Conservation (phyloP, 2,113 vertebrate species). For the Laticauda colubrina region DNA sequence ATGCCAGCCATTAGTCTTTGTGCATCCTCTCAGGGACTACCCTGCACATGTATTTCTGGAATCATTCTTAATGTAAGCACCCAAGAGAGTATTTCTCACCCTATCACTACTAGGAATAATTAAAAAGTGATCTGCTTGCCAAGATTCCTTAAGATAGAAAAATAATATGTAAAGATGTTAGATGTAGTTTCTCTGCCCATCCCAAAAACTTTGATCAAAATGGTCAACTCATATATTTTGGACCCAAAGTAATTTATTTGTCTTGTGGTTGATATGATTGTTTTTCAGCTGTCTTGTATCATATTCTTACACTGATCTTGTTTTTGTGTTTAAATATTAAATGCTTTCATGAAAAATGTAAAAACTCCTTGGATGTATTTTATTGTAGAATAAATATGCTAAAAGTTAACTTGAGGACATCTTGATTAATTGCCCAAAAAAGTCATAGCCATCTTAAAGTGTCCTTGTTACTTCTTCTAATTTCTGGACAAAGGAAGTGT, state of each 20-base stretch:
- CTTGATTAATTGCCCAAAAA: background rate
- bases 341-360: conserved; percentile 7
- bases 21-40: background rate
- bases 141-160: background rate
- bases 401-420: background rate
- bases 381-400: background rate
- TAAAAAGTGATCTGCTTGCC: background rate
- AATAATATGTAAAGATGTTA: background rate
- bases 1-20: background rate
- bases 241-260: background rate
- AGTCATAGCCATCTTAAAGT: background rate
- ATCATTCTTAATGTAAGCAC: background rate
- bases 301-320: background rate
- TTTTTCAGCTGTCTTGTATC: background rate
- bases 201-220: background rate
- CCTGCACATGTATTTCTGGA: background rate
- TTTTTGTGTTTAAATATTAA: conserved; percentile 10
- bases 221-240: background rate
- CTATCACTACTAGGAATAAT: background rate
- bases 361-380: background rate
- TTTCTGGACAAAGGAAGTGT: background rate
- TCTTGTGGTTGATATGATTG: background rate
- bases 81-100: background rate
- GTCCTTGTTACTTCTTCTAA: background rate
- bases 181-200: background rate